A percentile compares a stretch with the other conserved stretches of the same genome.
These are phyloP conservation scores for Paraescarpia echinospica DNA, from an alignment of 1,140 invertebrate species.

Conservation along the genomic window DNA sequence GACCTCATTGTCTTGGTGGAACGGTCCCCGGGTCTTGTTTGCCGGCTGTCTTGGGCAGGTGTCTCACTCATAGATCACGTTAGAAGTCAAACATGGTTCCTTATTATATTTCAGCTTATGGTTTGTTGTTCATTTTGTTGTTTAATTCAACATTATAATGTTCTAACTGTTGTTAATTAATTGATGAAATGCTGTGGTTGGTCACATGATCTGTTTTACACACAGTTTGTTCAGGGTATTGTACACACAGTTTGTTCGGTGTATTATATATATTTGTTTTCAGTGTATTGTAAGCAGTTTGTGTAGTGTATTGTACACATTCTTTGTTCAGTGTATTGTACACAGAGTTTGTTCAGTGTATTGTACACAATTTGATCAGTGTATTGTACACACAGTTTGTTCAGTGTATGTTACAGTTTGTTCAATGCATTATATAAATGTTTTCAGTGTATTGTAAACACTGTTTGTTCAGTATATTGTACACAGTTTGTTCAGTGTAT, in stretches of 20 bases:
- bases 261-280: too few relatives aligned
- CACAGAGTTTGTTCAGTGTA: neutral
- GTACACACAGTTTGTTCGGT: too few relatives aligned
- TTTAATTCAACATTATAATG: neutral
- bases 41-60: neutral
- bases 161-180: neutral
- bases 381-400: too few relatives aligned
- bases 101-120: neutral
- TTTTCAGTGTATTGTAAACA: too few relatives aligned
- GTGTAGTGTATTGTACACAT: too few relatives aligned
- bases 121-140: neutral
- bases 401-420: too few relatives aligned
- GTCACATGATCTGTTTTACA: neutral
- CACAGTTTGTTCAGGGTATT: too few relatives aligned
- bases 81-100: neutral
- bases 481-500: too few relatives aligned
- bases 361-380: too few relatives aligned
- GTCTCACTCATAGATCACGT: neutral
- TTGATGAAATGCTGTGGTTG: neutral
- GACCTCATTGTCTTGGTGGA: too few relatives aligned
- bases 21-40: neutral
- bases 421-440: neutral
- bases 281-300: too few relatives aligned
- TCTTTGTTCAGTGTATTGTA: neutral
- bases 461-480: too few relatives aligned